Evolutionary conservation across 2,888 invertebrate species (phyloP).

Genomic region (Athalia rosae): DNA sequence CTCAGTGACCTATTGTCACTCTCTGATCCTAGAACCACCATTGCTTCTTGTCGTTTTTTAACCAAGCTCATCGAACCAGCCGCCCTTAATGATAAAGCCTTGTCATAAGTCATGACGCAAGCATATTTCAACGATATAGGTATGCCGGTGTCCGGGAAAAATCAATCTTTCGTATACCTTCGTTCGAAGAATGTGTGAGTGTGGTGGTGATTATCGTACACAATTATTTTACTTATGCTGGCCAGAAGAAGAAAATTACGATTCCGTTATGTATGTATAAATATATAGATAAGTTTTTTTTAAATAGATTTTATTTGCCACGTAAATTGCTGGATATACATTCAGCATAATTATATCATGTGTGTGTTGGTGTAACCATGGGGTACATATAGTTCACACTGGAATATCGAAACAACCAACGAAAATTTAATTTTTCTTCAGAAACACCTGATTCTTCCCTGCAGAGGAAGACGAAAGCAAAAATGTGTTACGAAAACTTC

Average conservation of each 20-base stretch:
- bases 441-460: too few species aligned
- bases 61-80: slow-evolving; percentile 33
- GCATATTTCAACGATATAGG: slow-evolving; percentile 18
- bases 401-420: too few species aligned
- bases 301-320: too few species aligned
- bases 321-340: too few species aligned
- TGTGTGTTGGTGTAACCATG: too few species aligned
- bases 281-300: too few species aligned
- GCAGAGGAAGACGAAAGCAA: too few species aligned
- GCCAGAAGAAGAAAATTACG: not conserved
- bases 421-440: too few species aligned
- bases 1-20: slow-evolving; percentile 58
- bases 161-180: slow-evolving; percentile 1
- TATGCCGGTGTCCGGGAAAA: slow-evolving; percentile 20
- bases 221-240: slow-evolving; percentile 3
- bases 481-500: too few species aligned
- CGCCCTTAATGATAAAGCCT: slow-evolving; percentile 39
- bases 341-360: too few species aligned
- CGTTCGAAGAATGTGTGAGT: not conserved
- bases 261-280: too few species aligned
- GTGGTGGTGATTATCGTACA: not conserved
- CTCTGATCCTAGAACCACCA: slow-evolving; percentile 45
- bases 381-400: too few species aligned
- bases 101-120: slow-evolving; percentile 40
- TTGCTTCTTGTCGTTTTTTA: slow-evolving; percentile 32